These are phyloP conservation scores for Channa striata DNA, from an alignment of 2,797 vertebrate species.

Conservation along the genomic window DNA sequence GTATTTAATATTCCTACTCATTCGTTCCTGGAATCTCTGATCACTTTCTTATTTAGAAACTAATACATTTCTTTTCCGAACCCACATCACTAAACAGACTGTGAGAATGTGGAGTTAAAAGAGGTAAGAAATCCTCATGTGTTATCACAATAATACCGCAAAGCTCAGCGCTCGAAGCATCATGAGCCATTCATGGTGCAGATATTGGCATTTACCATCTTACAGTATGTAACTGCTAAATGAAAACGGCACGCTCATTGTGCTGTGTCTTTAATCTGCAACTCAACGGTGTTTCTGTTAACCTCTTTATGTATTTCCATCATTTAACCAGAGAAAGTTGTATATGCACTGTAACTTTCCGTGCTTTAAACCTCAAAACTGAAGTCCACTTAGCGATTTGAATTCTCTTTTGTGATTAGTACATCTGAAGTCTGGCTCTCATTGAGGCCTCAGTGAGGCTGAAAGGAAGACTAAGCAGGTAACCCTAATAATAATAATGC, in stretches of 20 bases:
- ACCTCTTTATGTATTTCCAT: slow-evolving; percentile 82
- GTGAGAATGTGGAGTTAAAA: slow-evolving; percentile 97
- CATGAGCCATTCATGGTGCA: slow-evolving; percentile 85
- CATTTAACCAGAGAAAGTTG: slow-evolving; percentile 92
- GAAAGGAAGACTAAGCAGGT: slow-evolving; percentile 99
- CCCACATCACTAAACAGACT: slow-evolving; percentile 97
- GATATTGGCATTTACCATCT: slow-evolving; percentile 89
- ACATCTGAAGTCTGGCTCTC: slow-evolving; percentile 96
- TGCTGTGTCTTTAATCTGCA: slow-evolving; percentile 89
- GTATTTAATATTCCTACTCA: slow-evolving; percentile 93
- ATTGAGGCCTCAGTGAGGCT: slow-evolving; percentile 97
- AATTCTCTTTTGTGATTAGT: slow-evolving; percentile 98
- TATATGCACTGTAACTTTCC: slow-evolving; percentile 91
- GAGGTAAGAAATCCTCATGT: slow-evolving; percentile 96
- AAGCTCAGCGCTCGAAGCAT: slow-evolving; percentile 88
- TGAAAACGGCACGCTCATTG: slow-evolving; percentile 86
- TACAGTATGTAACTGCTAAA: slow-evolving; percentile 88
- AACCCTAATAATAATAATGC: slow-evolving; percentile 96
- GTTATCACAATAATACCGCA: slow-evolving; percentile 90
- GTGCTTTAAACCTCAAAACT: slow-evolving; percentile 92
- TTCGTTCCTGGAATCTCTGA: slow-evolving; percentile 92
- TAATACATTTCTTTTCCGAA: slow-evolving; percentile 92
- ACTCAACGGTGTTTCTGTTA: slow-evolving; percentile 92
- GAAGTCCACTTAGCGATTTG: slow-evolving; percentile 93
- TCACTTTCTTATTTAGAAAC: slow-evolving; percentile 91